Evolutionary conservation across 2,888 invertebrate genomes (phyloP), one percentile per base, ranked within the genome.

Genomic region (Pseudococcus longispinus): DNA sequence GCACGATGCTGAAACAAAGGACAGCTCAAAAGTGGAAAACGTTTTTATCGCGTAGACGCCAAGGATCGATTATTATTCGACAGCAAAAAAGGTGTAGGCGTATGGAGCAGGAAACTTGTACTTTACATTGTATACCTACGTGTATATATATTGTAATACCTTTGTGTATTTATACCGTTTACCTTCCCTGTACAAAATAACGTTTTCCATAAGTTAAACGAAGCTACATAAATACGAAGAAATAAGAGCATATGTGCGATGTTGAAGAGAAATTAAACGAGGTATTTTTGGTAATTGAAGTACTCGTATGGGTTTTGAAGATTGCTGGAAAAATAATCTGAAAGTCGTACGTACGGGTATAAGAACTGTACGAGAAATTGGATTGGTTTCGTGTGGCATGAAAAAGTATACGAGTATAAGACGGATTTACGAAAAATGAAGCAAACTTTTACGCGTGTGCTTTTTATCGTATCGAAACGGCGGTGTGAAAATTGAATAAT

Each of bases 401-500:
- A 23, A 60, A 51, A n/a, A 51, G 2, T 51, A 8, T 51, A n/a
- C n/a, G 2, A 20, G 20, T 60, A 60, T 23, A 20, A n/a, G n/a
- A 23, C 15, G 23, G 23, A 60, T 60, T 60, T 60, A 60, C 60
- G 23, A 60, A 60, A 8, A 1, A 55, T n/a, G 5, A 51, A 11
- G 23, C 20, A 9, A 60, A 23, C 20, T 60, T 60, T 20, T 60
- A 18, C 29, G 70, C 26, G 26, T 70, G 26, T 29, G 29, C 4
- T 70, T 70, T 29, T 29, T 70, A 70, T 70, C 29, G 11, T 65
- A 65, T 65, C 65, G 29, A 70, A 70, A 60, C 23, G 15, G 70
- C 15, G 29, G 29, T 70, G 29, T 70, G 70, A 18, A 70, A 70
- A 70, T 70, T 70, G 70, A 70, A 70, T 60, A 20, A 60, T 70